Conservation (phyloP, 2,888 invertebrate species). For the Callinectes sapidus region DNA sequence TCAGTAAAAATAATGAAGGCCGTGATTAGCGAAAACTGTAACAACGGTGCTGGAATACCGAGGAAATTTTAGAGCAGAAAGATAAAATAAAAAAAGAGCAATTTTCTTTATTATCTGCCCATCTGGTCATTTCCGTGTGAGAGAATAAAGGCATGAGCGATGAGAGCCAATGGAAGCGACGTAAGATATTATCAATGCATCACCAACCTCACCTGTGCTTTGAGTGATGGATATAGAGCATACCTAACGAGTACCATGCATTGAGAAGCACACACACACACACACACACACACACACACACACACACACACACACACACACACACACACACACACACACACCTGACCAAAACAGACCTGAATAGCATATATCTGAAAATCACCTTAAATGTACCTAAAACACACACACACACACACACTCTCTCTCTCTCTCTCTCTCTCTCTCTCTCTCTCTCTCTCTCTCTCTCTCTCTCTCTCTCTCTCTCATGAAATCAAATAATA, state of each 20-base stretch:
- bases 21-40: neutral
- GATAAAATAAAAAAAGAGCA: neutral
- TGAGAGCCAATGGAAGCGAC: neutral
- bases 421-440: too few species aligned
- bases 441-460: too few species aligned
- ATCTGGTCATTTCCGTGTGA: neutral
- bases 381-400: neutral
- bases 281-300: conserved; percentile 1
- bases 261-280: neutral
- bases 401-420: too few species aligned
- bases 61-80: neutral
- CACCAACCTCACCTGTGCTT: neutral
- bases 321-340: too few species aligned
- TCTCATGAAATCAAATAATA: neutral
- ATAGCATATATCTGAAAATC: neutral
- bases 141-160: neutral
- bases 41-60: neutral
- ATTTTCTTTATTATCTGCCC: neutral
- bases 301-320: neutral
- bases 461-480: too few species aligned
- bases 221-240: neutral
- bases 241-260: neutral
- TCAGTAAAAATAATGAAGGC: neutral
- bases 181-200: neutral
- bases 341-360: too few species aligned